Base-by-base conservation (phyloP, 2,113 vertebrate genomes). In the Leptobrachium leishanense region DNA sequence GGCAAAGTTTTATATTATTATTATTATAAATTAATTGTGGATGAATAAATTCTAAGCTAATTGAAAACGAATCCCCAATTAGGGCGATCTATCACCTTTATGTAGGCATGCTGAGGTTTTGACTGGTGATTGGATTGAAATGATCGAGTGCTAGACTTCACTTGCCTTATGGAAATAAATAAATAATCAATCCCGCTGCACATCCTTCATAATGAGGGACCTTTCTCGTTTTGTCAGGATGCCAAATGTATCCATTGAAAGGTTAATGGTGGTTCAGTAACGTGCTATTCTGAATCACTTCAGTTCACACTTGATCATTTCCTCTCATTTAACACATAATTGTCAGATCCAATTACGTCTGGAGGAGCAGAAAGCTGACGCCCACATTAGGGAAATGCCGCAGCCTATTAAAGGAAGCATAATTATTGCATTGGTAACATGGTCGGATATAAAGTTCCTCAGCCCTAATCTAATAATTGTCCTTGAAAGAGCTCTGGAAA, bases 261-360 rank as follows among this genome's bases (percentile, higher is more conserved):
- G 77, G 70, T 75, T 79, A 79, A 72, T 72, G 44, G 15, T 53
- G 69, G 46, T 39, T 66, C 39, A 67, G 8, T 9, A 54, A 72
- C 55, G 50, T 79, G 77, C 64, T 66, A 54, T 66, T 55, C 62
- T 80, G 62, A 79, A 73, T 77, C 76, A 68, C 59, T 79, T 73
- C 40, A 73, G 72, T 73, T 67, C 77, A 79, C 77, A 79, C 77
- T 57, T 59, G 71, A 50, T 46, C 71, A 80, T 69, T 66, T 79
- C 77, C 70, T 54, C 69, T 42, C 63, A 67, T 64, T 67, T 42
- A 79, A 67, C 63, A 67, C 50, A 59, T 74, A 68, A 80, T 74
- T 74, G 77, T 80, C 77, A 74, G 70, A 67, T 80, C 64, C 71
- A 68, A 74, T 80, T 80, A 80, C 71, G 20, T 80, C 71, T 62